Percentiles rank a stretch among this genome's conserved stretches.
Evolutionary conservation across 2,113 vertebrate species (phyloP).

Genomic region (Pitta sordida): DNA sequence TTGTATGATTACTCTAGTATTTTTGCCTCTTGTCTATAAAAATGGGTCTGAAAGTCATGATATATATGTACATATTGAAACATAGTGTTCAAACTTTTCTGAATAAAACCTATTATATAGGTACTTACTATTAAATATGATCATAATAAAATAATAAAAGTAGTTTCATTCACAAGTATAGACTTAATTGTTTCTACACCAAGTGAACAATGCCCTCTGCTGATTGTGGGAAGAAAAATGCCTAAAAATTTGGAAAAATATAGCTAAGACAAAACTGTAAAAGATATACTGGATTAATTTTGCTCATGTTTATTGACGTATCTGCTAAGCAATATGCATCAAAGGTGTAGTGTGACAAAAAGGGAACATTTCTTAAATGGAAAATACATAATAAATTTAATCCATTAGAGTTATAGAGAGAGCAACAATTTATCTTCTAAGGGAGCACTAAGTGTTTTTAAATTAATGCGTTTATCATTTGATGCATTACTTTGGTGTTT

Average conservation of each 20-base stretch:
- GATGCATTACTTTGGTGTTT: not conserved
- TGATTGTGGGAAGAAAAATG: not conserved
- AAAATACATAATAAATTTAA: not conserved
- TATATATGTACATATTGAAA: not conserved
- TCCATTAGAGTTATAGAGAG: not conserved
- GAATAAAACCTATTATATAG: rapidly evolving
- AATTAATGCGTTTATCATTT: slow-evolving; percentile 31
- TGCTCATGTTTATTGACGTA: not conserved
- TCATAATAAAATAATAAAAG: not conserved
- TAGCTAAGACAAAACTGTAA: not conserved
- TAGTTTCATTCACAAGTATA: not conserved
- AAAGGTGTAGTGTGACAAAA: not conserved
- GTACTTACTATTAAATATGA: not conserved
- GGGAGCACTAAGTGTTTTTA: not conserved
- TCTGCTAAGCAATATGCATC: not conserved
- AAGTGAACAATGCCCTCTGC: not conserved
- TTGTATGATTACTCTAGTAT: not conserved
- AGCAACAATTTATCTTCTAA: not conserved
- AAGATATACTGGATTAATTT: not conserved
- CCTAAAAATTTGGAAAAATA: not conserved
- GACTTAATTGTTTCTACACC: not conserved
- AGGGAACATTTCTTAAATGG: not conserved
- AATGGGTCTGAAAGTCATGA: not conserved
- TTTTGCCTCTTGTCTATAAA: not conserved
- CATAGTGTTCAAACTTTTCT: not conserved